A percentile compares a stretch with the other conserved stretches of the same genome.
phyloP scores from a whole-genome alignment of 2,113 vertebrate species.

The Scomber scombrus region DNA sequence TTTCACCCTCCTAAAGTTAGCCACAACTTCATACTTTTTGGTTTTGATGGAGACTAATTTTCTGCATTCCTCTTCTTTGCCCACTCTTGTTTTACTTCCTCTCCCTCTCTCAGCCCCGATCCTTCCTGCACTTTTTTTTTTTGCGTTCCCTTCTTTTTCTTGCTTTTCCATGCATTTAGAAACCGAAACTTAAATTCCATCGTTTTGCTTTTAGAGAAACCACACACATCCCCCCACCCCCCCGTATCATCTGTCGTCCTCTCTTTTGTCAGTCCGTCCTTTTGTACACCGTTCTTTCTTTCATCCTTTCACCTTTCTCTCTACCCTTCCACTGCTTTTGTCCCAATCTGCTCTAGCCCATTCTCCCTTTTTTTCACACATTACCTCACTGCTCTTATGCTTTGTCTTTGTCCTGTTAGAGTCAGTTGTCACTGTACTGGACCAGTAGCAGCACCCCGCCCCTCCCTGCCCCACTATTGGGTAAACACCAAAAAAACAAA shows the following conservation, averaged over 20 bases:
- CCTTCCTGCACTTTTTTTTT: neutral
- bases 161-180: neutral
- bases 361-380: neutral
- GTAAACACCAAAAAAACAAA: neutral
- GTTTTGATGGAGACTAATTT: slow-evolving; percentile 21
- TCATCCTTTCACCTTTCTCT: slow-evolving; percentile 1
- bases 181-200: neutral
- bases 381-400: neutral
- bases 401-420: neutral
- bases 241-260: neutral
- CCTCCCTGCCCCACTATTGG: slow-evolving; percentile 10
- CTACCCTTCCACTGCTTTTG: neutral
- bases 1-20: slow-evolving; percentile 53
- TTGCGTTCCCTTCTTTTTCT: neutral
- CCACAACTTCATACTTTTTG: slow-evolving; percentile 28
- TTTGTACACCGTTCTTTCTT: slow-evolving; percentile 8
- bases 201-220: neutral
- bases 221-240: neutral
- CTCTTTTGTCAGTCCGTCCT: neutral
- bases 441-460: slow-evolving; percentile 17
- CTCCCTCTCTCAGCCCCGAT: neutral
- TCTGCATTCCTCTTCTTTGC: slow-evolving; percentile 44
- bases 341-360: neutral
- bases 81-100: slow-evolving; percentile 5
- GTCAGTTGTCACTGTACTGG: slow-evolving; percentile 30